A percentile compares a stretch with the other conserved stretches of the same genome.
Evolutionary conservation across 2,888 invertebrate genomes (phyloP).

Genomic region (Microplitis manilae): DNA sequence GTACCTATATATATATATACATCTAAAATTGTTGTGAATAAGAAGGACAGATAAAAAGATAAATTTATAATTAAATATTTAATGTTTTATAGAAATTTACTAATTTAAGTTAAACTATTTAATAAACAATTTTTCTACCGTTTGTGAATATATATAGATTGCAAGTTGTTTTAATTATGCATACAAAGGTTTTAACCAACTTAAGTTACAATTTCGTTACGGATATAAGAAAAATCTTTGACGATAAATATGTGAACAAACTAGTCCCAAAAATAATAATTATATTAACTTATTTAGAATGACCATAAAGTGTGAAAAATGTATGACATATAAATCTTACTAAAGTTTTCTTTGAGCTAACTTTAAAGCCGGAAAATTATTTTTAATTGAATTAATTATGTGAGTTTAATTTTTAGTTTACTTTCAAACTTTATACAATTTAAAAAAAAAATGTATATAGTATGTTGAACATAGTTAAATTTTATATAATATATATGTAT

Average conservation of each 20-base stretch:
- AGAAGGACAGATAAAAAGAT: not conserved
- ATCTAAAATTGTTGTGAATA: conserved; percentile 1
- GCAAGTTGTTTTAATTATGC: too few species aligned
- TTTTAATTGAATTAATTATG: conserved; percentile 13
- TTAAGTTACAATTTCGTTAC: too few species aligned
- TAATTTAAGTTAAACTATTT: too few species aligned
- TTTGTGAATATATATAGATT: too few species aligned
- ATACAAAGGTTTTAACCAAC: too few species aligned
- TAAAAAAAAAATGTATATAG: not conserved
- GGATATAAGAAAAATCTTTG: too few species aligned
- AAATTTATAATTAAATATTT: not conserved
- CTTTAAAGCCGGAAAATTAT: not conserved
- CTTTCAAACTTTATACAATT: not conserved
- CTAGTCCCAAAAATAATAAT: not conserved
- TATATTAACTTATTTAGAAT: not conserved
- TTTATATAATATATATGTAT: not conserved
- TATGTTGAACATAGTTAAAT: not conserved
- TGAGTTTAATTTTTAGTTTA: not conserved
- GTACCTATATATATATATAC: not conserved
- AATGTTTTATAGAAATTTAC: too few species aligned
- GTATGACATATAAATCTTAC: not conserved
- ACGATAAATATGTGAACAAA: not conserved
- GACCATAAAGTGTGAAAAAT: not conserved
- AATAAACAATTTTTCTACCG: too few species aligned
- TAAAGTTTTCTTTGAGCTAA: not conserved